These are phyloP conservation scores for Harpagifer antarcticus DNA, from an alignment of 2,797 vertebrate genomes.

Conservation along the genomic window DNA sequence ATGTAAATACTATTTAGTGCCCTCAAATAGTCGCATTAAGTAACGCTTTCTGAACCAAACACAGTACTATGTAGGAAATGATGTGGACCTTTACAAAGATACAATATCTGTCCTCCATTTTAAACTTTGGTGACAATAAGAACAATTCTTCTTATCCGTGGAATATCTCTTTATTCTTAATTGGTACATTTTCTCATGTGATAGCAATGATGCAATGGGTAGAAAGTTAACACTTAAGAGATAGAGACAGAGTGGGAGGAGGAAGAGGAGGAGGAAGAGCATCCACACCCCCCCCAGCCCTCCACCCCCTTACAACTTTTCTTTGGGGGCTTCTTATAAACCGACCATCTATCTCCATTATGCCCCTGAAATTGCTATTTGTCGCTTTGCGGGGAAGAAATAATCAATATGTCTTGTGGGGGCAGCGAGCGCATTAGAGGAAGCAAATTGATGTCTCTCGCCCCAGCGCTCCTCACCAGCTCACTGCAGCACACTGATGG, in stretches of 20 bases:
- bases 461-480: slow-evolving; percentile 80
- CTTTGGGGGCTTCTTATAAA: slow-evolving; percentile 82
- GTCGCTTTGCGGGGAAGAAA: slow-evolving; percentile 87
- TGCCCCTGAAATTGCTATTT: slow-evolving; percentile 86
- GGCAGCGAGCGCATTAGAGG: slow-evolving; percentile 86
- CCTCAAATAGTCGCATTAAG: no score
- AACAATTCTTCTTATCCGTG: no score
- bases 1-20: no score
- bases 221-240: slow-evolving; percentile 32
- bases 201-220: neutral
- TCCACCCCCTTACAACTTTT: slow-evolving; percentile 73
- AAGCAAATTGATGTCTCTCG: slow-evolving; percentile 87
- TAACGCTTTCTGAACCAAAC: no score
- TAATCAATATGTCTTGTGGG: slow-evolving; percentile 88
- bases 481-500: slow-evolving; percentile 83
- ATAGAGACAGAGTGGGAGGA: slow-evolving; percentile 16
- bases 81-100: no score
- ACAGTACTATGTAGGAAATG: no score
- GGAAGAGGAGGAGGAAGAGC: slow-evolving; percentile 2
- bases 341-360: slow-evolving; percentile 88
- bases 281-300: slow-evolving; percentile 8
- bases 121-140: no score
- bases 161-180: no score
- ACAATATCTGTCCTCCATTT: no score
- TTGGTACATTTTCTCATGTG: no score